Base-by-base conservation (phyloP, 2,113 vertebrate species). In the Embiotoca jacksoni region DNA sequence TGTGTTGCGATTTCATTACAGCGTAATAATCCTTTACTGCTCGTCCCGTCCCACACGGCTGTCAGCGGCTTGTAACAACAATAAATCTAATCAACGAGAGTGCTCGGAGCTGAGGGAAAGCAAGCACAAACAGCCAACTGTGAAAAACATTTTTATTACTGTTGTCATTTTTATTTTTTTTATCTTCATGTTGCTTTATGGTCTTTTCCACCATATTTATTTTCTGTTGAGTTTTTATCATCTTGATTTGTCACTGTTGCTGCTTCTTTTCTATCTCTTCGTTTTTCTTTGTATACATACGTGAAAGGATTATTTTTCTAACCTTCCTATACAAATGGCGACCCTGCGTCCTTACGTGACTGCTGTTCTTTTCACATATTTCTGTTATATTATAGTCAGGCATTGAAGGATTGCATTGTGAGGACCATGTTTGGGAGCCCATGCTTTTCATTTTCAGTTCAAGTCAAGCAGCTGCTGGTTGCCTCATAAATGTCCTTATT, bases 1-100 rank as follows among this genome's bases (percentile, higher is more conserved):
- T 39, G 68, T 31, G 81, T 79, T 84, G 70, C 62, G 71, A 88
- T 86, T 81, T 86, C 83, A 88, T 86, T 81, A 75, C 49, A 44
- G 74, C 44, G n/a, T 66, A 76, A 86, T 88, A 88, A 88, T 79
- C 83, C 83, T 86, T 83, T 83, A 81, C 71, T 37, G 65, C 80
- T 70, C 31, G 30, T 75, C 72, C 69, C 9, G 32, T 76, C 75
- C 62, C 72, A 70, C 85, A 47, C 62, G 4, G 63, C 80, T 61
- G 75, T 63, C 80, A 47, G 8, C 46, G 0, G 13, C 72, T 52
- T 16, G 23, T 44, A 61, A 67, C 77, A 0, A 75, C 76, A 23
- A 59, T 83, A 82, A 83, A 85, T 85, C 65, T 66, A 67, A 85
- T 85, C 70, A 75, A 62, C 58, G 1, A 30, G 59, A 57, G 65